These are phyloP conservation scores for Leptatherina wallacei DNA, from an alignment of 2,797 vertebrate genomes.

Conservation along the genomic window DNA sequence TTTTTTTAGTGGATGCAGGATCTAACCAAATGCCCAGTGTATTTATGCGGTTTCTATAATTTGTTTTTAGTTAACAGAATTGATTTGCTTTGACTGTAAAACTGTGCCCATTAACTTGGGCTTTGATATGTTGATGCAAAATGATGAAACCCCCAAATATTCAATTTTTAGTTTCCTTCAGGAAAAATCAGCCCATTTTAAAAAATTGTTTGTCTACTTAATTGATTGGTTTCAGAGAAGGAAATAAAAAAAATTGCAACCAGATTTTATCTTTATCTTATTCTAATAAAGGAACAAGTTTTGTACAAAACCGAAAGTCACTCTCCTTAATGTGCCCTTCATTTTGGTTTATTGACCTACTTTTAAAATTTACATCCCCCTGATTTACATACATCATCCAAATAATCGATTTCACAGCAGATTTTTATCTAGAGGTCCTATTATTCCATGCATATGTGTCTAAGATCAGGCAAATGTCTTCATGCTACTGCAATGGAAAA, in stretches of 20 bases:
- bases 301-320: neutral
- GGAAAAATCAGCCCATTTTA: neutral
- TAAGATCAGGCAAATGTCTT: neutral
- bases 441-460: constrained; percentile 4
- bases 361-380: neutral
- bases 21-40: neutral
- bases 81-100: neutral
- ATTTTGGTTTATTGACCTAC: neutral
- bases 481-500: constrained; percentile 13
- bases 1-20: neutral
- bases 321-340: neutral
- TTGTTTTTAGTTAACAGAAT: neutral
- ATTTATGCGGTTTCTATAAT: neutral
- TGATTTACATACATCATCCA: neutral
- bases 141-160: neutral
- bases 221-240: neutral
- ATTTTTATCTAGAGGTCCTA: neutral
- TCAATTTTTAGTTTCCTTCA: neutral
- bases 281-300: neutral
- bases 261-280: too few species aligned
- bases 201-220: neutral
- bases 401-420: neutral
- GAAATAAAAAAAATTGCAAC: neutral
- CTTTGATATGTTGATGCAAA: neutral
- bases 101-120: neutral